Base-by-base conservation (phyloP, 1,140 invertebrate genomes). In the Carcinoscorpius rotundicauda region DNA sequence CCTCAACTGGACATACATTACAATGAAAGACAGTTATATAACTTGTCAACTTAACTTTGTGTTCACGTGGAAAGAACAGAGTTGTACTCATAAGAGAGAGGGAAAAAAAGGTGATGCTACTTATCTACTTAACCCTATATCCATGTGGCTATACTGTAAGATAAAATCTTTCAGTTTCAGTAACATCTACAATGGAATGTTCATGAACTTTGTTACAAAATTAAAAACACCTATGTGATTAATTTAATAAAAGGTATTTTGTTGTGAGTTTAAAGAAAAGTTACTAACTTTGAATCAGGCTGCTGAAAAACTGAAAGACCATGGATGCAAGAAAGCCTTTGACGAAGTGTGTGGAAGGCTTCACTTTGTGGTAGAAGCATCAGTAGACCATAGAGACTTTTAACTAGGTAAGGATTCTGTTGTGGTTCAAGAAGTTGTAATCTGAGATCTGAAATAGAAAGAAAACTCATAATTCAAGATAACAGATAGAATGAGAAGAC, bases 301-400 rank as follows among this genome's bases (percentile, higher is more conserved):
- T 61, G 66, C 71, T 68, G 74, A 73, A 69, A 80, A 69, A 76
- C 78, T 80, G 75, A 77, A 77, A 72, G 80, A 82, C 66, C 73
- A 62, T 93, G 93, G 72, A 96, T 87, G 75, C 93, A 95, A 73
- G 93, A 85, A 62, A 99, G 81, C 67, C 97, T 82, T 72, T 87
- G 85, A 65, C 88, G 84, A 60, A 99, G 81, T 51, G 87, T 86
- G 71, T 88, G 85, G 78, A 98, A 99, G 6, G 95, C 93, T 74
- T 97, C 93, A 58, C 89, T 95, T 80, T 99, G 97, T 48, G 97
- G 97, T 68, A 99, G 80, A 62, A 99, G 79, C 97, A 99, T 99
- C 6, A 99, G 80, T 29, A 99, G 82, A 3, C 95, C 95, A 78
- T 96, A 98, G 57, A 99, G 80, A 52, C 93, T 91, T 73, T 89